Evolutionary conservation across 2,797 vertebrate genomes (phyloP).

Genomic region (Anniella stebbinsi): DNA sequence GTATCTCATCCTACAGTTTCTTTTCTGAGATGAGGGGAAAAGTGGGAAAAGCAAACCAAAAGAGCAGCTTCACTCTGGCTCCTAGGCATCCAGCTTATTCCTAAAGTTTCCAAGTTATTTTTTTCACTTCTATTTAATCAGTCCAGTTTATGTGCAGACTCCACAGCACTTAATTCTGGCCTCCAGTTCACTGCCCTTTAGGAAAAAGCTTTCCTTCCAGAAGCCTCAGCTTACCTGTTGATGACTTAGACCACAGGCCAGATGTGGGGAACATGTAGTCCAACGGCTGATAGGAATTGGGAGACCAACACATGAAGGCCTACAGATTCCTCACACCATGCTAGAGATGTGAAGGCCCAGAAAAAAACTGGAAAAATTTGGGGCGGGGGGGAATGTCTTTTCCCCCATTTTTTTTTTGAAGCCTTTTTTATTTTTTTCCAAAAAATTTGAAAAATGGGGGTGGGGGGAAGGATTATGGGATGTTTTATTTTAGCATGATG

Average conservation of each 20-base stretch:
- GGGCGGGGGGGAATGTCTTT: too few relatives aligned
- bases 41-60: background rate
- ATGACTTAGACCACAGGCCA: background rate
- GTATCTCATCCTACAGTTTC: too few relatives aligned
- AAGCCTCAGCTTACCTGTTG: background rate
- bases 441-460: too few relatives aligned
- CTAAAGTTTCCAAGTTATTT: background rate
- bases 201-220: background rate
- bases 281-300: too few relatives aligned
- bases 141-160: background rate
- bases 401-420: too few relatives aligned
- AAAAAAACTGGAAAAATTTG: too few relatives aligned
- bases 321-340: background rate
- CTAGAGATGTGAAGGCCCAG: too few relatives aligned
- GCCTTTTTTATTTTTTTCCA: too few relatives aligned
- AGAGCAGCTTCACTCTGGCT: background rate
- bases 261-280: too few relatives aligned
- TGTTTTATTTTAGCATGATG: too few relatives aligned
- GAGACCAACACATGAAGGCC: background rate
- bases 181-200: background rate
- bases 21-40: background rate
- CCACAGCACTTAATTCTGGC: too few relatives aligned
- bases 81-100: background rate
- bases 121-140: background rate
- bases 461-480: too few relatives aligned